A percentile compares a stretch with the other conserved stretches of the same genome.
Evolutionary conservation across 2,113 vertebrate genomes (phyloP).

Genomic region (Uria aalge): DNA sequence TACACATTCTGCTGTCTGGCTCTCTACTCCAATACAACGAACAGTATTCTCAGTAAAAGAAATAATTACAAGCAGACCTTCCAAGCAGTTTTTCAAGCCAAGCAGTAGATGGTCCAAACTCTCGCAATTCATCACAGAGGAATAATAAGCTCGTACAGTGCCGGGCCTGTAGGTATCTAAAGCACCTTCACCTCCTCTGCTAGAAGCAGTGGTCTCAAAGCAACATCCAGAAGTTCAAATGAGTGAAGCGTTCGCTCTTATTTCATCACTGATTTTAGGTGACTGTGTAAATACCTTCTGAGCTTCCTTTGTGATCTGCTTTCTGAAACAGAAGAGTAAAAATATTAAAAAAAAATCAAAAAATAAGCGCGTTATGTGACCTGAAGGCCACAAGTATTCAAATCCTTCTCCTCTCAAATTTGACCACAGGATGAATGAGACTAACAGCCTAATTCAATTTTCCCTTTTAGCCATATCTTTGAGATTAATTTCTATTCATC

Average conservation of each 20-base stretch:
- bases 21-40: not conserved
- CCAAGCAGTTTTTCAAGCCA: not conserved
- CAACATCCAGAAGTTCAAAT: not conserved
- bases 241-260: not conserved
- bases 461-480: not conserved
- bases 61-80: not conserved
- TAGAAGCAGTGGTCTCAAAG: not conserved
- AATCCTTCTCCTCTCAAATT: not conserved
- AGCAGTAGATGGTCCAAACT: not conserved
- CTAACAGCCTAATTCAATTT: not conserved
- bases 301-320: not conserved
- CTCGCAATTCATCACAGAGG: not conserved
- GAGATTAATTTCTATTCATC: not conserved
- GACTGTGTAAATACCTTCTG: not conserved
- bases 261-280: not conserved
- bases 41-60: not conserved
- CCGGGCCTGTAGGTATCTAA: not conserved
- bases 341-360: not conserved
- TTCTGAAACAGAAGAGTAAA: not conserved
- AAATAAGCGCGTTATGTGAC: not conserved
- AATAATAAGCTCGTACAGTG: not conserved
- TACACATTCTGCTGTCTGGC: not conserved
- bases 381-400: not conserved
- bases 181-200: not conserved
- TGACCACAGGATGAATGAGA: not conserved